phyloP scores from a whole-genome alignment of 1,140 invertebrate genomes.

The Ephestia elutella region DNA sequence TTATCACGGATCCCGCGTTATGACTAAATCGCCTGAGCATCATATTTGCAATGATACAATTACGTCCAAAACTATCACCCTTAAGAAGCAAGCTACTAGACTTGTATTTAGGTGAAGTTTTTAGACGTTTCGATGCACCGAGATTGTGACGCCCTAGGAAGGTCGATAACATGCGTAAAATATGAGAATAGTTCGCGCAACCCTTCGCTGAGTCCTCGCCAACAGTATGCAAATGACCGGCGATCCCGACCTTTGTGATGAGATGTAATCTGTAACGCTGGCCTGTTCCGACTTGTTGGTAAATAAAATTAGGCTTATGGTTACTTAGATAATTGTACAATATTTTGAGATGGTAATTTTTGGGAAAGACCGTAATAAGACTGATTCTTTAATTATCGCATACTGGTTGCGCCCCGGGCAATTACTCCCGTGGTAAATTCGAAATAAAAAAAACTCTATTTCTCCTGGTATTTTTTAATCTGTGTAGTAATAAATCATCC shows the following conservation, averaged over 20 bases:
- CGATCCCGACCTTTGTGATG: neutral
- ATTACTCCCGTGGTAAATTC: too few relatives aligned
- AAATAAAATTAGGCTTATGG: neutral
- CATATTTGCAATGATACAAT: neutral
- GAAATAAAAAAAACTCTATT: too few relatives aligned
- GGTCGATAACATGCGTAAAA: constrained; percentile 3
- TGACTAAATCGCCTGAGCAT: neutral
- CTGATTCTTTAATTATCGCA: too few relatives aligned
- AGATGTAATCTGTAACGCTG: neutral
- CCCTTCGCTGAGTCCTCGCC: neutral
- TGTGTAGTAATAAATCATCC: too few relatives aligned
- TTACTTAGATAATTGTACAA: neutral
- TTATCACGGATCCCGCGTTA: neutral
- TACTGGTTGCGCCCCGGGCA: too few relatives aligned
- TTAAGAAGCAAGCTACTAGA: neutral
- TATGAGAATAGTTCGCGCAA: constrained; percentile 7
- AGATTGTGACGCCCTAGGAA: neutral
- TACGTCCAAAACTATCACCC: neutral
- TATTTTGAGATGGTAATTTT: too few relatives aligned
- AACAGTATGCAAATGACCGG: neutral
- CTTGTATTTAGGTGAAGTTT: neutral
- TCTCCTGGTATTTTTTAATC: too few relatives aligned
- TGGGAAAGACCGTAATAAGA: too few relatives aligned
- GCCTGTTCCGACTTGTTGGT: neutral
- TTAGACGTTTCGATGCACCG: neutral